A percentile compares a stretch with the other conserved stretches of the same genome.
Conservation (phyloP, 2,797 vertebrate species). For the Eleutherodactylus coqui region DNA sequence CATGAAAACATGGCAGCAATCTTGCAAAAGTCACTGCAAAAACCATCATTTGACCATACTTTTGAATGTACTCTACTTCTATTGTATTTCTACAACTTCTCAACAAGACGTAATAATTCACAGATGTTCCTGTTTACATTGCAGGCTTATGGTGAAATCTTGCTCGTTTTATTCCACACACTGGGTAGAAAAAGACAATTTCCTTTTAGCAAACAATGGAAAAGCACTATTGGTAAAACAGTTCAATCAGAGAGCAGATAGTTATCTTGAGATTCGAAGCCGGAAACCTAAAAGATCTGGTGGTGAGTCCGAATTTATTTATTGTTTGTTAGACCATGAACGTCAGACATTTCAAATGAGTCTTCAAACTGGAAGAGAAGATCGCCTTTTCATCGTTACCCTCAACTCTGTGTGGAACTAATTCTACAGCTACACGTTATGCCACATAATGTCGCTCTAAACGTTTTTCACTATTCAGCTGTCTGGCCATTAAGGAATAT, state of each 20-base stretch:
- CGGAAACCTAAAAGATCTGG: conserved; percentile 69
- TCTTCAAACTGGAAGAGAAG: no score
- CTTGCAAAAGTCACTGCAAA: no score
- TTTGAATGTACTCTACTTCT: no score
- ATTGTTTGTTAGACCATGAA: neutral
- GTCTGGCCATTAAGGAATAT: neutral
- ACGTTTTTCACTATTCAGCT: neutral
- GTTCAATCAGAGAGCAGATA: conserved; percentile 69
- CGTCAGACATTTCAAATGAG: no score
- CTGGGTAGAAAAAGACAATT: conserved; percentile 75
- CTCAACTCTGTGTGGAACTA: neutral
- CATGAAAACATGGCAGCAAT: no score
- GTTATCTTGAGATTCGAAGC: conserved; percentile 75
- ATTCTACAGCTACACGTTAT: neutral
- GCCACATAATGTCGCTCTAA: neutral
- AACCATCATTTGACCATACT: no score
- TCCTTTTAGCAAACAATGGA: conserved; percentile 71
- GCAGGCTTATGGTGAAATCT: conserved; percentile 75
- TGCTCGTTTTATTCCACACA: conserved; percentile 74
- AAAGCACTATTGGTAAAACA: conserved; percentile 75
- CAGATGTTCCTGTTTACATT: conserved; percentile 7
- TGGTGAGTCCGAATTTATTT: conserved; percentile 55
- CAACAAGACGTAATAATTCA: neutral
- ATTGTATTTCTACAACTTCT: neutral
- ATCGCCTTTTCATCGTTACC: neutral